phyloP scores from a whole-genome alignment of 1,140 invertebrate genomes.

The Drosophila melanogaster region DNA sequence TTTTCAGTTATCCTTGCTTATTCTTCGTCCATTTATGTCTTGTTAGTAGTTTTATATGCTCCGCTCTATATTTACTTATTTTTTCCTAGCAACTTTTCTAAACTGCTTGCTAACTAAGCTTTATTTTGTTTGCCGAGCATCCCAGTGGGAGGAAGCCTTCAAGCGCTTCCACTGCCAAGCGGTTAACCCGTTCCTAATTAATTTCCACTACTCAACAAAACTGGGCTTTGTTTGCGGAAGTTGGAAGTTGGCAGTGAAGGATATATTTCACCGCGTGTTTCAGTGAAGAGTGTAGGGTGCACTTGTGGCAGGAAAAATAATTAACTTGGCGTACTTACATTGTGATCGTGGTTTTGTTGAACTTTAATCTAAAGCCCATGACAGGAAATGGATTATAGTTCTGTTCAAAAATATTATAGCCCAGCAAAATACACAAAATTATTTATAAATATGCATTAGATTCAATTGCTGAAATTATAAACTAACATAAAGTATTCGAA shows the following conservation, averaged over 20 bases:
- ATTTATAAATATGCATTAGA: neutral
- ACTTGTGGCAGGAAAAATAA: conserved; percentile 1
- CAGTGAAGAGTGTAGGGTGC: neutral
- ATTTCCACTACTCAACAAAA: conserved; percentile 38
- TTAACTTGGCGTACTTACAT: conserved; percentile 2
- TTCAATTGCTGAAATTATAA: no score
- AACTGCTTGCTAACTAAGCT: conserved; percentile 70
- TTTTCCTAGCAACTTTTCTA: conserved; percentile 56
- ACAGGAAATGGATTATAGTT: neutral
- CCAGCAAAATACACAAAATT: neutral
- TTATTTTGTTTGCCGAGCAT: conserved; percentile 38
- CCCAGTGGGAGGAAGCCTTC: conserved; percentile 34
- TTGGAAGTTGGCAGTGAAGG: neutral
- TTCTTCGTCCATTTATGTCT: conserved; percentile 76
- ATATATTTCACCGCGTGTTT: conserved; percentile 11
- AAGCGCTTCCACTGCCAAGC: conserved; percentile 13
- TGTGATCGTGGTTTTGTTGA: neutral
- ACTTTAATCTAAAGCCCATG: neutral
- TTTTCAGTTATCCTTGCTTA: conserved; percentile 57
- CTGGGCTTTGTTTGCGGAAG: conserved; percentile 10
- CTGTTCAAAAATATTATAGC: neutral
- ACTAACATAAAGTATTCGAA: no score
- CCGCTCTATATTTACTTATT: conserved; percentile 72
- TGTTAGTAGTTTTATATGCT: conserved; percentile 81
- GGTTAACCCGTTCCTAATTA: conserved; percentile 56